Evolutionary conservation across 2,797 vertebrate genomes (phyloP), one percentile per base, ranked within the genome.

Genomic region (Anomalospiza imberbis): DNA sequence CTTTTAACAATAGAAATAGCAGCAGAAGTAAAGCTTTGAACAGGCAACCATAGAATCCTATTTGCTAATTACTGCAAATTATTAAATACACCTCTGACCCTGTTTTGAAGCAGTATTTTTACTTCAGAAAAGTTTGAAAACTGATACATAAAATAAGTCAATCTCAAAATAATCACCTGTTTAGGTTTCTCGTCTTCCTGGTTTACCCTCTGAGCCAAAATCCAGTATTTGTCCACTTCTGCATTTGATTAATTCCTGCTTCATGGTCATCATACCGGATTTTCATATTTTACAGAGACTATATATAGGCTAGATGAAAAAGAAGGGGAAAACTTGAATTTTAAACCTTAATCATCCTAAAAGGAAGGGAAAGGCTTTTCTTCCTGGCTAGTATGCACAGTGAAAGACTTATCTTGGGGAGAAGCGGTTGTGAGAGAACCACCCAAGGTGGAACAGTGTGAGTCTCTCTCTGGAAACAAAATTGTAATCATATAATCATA

Each of bases 321-420:
- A 26, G n/a, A 66, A 36, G 5, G 17, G 22, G 7, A 18, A 32
- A 60, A 57, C 40, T 50, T 71, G n/a, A 63, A 24, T 13, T 48
- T 55, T 32, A 71, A 60, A 51, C 44, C 12, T 73, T 68, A 63
- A 31, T 9, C 8, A 44, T 12, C 36, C 48, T 60, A 29, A 60
- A 82, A 92, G 47, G 25, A 63, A 53, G 12, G 12, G 29, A 21
- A 32, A 15, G 14, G 4, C 22, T 48, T 88, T 88, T 14, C 22
- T 57, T 62, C n/a, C 18, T 60, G 32, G 20, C 13, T 6, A 1
- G 12, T 51, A 5, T 0, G 4, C 32, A 2, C 0, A 2, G 24
- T 22, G 25, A 48, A 45, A 17, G 51, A 38, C 16, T 48, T 40
- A 4, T 4, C 72, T 15, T 40, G 40, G 29, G 36, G 44, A 65